These are phyloP conservation scores for human DNA, from an alignment of 2,113 vertebrate species.

Conservation along the genomic window DNA sequence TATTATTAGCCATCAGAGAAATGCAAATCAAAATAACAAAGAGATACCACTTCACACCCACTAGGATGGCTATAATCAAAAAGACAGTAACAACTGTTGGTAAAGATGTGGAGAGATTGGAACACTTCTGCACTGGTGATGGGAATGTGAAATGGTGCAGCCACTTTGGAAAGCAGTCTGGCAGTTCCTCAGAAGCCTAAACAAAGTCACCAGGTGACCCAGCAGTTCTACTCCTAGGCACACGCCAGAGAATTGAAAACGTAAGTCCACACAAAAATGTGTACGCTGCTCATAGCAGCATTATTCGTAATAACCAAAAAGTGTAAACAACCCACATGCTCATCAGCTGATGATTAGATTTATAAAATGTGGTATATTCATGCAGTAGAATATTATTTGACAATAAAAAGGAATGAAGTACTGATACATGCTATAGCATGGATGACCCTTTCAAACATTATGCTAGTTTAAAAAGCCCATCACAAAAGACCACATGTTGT, in stretches of 20 bases:
- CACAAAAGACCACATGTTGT: background rate
- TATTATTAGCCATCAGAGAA: background rate
- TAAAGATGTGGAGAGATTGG: background rate
- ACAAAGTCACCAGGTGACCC: background rate
- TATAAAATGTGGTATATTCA: background rate
- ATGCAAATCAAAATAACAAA: background rate
- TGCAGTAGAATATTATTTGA: background rate
- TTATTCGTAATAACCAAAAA: background rate
- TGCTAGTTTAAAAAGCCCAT: background rate
- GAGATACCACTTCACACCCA: background rate
- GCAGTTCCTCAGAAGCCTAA: background rate
- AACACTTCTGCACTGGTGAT: background rate
- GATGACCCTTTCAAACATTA: background rate
- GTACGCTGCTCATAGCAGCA: background rate
- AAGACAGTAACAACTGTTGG: background rate
- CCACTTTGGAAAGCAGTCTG: background rate
- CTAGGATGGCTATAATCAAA: background rate
- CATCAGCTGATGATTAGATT: background rate
- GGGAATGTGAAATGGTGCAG: background rate
- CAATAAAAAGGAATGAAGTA: background rate
- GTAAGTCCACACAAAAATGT: background rate
- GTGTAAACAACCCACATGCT: background rate
- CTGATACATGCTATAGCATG: background rate
- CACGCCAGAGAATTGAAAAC: background rate
- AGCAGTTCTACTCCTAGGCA: background rate